A percentile compares a stretch with the other conserved stretches of the same genome.
These are phyloP conservation scores for Stenurella melanura DNA, from an alignment of 2,888 invertebrate genomes.

Conservation along the genomic window DNA sequence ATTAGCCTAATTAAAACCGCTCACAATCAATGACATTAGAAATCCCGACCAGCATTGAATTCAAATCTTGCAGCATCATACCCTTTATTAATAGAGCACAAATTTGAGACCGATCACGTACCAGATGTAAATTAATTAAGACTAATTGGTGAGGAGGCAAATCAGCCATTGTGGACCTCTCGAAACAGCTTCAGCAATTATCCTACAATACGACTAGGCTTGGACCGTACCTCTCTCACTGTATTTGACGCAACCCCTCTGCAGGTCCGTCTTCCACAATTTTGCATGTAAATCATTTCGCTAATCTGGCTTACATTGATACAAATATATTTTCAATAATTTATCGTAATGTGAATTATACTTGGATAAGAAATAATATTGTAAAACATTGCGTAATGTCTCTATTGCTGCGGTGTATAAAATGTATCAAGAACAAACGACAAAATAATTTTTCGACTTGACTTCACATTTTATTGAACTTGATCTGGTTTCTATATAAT, in stretches of 20 bases:
- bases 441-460: too few relatives aligned
- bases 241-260: constrained; percentile 18
- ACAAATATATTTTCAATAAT: not conserved
- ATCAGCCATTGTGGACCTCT: constrained; percentile 56
- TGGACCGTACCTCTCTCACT: constrained; percentile 30
- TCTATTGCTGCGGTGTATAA: too few relatives aligned
- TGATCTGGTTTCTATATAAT: too few relatives aligned
- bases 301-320: not conserved
- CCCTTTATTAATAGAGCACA: constrained; percentile 38
- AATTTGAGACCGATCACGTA: constrained; percentile 51
- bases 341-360: too few relatives aligned
- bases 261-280: not conserved
- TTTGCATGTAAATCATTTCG: not conserved
- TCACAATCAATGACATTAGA: constrained; percentile 24
- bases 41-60: constrained; percentile 14
- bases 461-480: too few relatives aligned
- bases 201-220: constrained; percentile 36
- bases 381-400: too few relatives aligned
- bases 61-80: constrained; percentile 37
- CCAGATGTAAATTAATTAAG: constrained; percentile 60
- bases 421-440: too few relatives aligned
- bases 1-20: constrained; percentile 26
- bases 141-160: constrained; percentile 58
- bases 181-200: constrained; percentile 47
- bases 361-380: too few relatives aligned